A percentile compares a stretch with the other conserved stretches of the same genome.
phyloP scores from a whole-genome alignment of 2,888 invertebrate species.

The Nemotelus nigrinus region DNA sequence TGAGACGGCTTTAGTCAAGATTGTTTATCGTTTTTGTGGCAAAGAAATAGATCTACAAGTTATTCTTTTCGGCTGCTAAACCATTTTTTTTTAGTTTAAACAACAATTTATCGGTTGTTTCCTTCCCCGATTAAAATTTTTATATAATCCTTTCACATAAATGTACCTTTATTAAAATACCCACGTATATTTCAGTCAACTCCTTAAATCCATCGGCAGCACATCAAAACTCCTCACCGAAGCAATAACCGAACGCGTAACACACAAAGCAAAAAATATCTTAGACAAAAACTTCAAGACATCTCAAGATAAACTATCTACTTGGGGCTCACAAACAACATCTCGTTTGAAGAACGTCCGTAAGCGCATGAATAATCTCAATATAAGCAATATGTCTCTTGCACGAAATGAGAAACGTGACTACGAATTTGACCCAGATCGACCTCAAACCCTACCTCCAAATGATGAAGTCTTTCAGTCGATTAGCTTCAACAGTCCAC shows the following conservation, averaged over 20 bases:
- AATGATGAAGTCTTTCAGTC: constrained; percentile 62
- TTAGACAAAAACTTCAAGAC: constrained; percentile 62
- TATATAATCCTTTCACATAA: background rate
- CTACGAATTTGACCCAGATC: constrained; percentile 56
- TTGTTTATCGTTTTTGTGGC: too few species aligned
- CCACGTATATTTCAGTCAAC: constrained; percentile 56
- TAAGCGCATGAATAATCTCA: constrained; percentile 54
- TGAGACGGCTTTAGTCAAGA: too few species aligned
- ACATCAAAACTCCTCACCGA: constrained; percentile 63
- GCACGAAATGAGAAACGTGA: constrained; percentile 51
- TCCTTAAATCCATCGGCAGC: constrained; percentile 62
- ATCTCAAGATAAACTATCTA: constrained; percentile 60
- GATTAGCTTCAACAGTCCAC: constrained; percentile 62
- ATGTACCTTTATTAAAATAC: background rate
- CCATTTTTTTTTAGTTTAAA: too few species aligned
- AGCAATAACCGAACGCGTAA: constrained; percentile 63
- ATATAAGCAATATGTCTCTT: constrained; percentile 53
- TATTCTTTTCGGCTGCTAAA: too few species aligned
- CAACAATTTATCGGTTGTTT: too few species aligned
- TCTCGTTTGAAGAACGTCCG: constrained; percentile 59
- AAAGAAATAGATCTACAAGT: too few species aligned
- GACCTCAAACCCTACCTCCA: constrained; percentile 62
- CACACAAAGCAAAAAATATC: constrained; percentile 61
- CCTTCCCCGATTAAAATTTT: background rate
- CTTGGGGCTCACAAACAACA: constrained; percentile 59